Conservation (phyloP, 2,797 vertebrate genomes). For the Tragopan temminckii region DNA sequence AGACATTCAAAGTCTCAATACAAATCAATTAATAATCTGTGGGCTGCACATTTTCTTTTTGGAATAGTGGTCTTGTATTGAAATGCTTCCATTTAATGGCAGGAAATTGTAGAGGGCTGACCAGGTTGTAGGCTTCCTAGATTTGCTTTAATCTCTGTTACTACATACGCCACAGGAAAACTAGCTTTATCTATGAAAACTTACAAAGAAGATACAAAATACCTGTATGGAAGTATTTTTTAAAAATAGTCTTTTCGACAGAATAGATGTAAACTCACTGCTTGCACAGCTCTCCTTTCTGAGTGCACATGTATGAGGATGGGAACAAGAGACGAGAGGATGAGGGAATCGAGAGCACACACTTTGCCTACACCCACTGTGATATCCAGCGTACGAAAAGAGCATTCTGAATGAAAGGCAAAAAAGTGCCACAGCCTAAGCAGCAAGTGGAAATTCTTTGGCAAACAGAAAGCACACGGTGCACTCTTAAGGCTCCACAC, state of each 20-base stretch:
- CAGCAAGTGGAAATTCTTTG: conserved; percentile 43
- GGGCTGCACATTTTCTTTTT: not conserved
- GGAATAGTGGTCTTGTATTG: not conserved
- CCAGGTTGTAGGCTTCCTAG: not conserved
- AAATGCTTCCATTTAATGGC: not conserved
- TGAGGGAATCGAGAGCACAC: not conserved
- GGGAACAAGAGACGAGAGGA: conserved; percentile 36
- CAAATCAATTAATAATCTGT: not conserved
- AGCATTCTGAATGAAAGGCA: conserved; percentile 31
- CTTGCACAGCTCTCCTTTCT: not conserved
- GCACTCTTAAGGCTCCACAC: conserved; percentile 37
- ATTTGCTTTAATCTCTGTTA: not conserved
- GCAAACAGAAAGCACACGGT: conserved; percentile 53
- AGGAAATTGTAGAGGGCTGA: not conserved
- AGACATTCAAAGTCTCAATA: not conserved
- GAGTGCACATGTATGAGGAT: not conserved
- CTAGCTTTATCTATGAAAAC: not conserved
- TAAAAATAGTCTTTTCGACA: not conserved
- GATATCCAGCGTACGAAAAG: conserved; percentile 6
- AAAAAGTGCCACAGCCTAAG: conserved; percentile 44
- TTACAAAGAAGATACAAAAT: conserved; percentile 9
- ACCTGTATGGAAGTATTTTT: not conserved
- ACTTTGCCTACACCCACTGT: not conserved
- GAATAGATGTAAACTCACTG: conserved; percentile 1
- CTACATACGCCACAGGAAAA: not conserved